Evolutionary conservation across 2,113 vertebrate genomes (phyloP).

Genomic region (Nothocercus julius): DNA sequence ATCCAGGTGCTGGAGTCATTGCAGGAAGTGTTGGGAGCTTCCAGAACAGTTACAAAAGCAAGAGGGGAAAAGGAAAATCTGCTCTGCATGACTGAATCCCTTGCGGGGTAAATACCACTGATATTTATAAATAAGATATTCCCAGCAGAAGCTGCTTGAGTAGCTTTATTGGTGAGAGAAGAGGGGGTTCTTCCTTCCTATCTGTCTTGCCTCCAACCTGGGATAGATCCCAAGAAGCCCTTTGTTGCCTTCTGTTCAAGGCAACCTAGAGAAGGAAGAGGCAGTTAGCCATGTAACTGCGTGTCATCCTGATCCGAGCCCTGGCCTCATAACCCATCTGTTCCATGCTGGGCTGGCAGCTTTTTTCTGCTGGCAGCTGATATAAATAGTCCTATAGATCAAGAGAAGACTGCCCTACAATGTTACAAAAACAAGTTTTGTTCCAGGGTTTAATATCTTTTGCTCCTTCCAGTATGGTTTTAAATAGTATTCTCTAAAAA

Average conservation of each 20-base stretch:
- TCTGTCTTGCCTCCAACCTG: background rate
- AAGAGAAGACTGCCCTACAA: background rate
- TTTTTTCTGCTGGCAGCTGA: background rate
- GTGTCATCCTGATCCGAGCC: background rate
- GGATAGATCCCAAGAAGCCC: background rate
- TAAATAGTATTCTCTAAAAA: background rate
- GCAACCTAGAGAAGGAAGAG: background rate
- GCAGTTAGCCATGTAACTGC: background rate
- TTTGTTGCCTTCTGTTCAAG: background rate
- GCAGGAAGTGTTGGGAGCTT: background rate
- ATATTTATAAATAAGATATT: background rate
- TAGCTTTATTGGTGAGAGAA: background rate
- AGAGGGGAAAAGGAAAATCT: background rate
- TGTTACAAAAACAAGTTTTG: background rate
- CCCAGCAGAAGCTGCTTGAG: background rate
- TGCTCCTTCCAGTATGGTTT: background rate
- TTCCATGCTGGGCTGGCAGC: background rate
- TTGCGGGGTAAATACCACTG: too few species aligned
- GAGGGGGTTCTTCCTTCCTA: background rate
- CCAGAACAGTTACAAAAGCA: background rate
- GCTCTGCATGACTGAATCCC: background rate
- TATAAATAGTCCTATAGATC: background rate
- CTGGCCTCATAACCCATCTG: background rate
- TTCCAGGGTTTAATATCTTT: background rate
- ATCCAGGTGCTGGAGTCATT: rapidly evolving